Evolutionary conservation across 2,797 vertebrate species (phyloP).

Genomic region (Anableps anableps): DNA sequence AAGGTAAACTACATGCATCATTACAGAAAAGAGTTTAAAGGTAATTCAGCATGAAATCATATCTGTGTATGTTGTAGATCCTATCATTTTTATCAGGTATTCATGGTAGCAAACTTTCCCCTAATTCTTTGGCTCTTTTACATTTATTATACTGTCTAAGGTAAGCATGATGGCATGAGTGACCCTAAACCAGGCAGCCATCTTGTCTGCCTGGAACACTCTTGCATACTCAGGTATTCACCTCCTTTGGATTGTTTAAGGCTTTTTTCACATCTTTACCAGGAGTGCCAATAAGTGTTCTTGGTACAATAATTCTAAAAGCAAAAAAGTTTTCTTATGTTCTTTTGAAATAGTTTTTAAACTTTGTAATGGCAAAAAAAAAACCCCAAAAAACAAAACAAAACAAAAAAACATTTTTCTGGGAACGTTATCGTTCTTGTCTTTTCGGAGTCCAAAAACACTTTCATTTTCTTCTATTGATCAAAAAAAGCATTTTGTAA

Average conservation of each 20-base stretch:
- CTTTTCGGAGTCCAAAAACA: not conserved
- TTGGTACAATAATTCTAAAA: not conserved
- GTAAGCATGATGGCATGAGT: no score
- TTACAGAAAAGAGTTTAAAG: not conserved
- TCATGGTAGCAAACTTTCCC: not conserved
- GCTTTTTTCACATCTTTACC: not conserved
- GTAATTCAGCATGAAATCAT: not conserved
- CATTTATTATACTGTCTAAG: no score
- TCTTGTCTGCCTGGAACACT: no score
- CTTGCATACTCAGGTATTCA: no score
- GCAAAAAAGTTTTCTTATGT: no score
- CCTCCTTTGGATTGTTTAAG: not conserved
- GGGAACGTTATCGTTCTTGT: not conserved
- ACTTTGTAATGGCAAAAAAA: not conserved
- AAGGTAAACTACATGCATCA: slow-evolving; percentile 51
- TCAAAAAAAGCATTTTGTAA: not conserved
- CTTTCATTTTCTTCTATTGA: not conserved
- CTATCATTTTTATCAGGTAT: not conserved
- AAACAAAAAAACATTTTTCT: no score
- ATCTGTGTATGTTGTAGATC: no score
- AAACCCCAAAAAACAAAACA: no score
- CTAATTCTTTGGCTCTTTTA: not conserved
- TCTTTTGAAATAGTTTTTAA: not conserved
- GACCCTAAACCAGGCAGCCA: no score
- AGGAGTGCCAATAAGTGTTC: not conserved